Evolutionary conservation across 1,140 invertebrate species (phyloP).

Genomic region (Drusus annulatus): DNA sequence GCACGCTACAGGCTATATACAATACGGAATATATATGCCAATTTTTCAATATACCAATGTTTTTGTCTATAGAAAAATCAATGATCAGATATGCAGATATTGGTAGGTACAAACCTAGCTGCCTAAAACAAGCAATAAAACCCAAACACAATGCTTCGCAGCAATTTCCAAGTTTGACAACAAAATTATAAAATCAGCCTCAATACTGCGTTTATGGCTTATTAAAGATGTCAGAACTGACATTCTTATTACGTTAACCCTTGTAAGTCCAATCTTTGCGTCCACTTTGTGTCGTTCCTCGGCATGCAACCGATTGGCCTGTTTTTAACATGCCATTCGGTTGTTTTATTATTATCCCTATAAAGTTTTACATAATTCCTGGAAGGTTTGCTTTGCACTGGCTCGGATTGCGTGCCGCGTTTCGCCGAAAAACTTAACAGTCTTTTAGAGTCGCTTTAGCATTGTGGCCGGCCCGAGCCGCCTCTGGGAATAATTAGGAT

Average conservation of each 20-base stretch:
- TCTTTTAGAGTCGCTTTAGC: background rate
- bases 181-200: no score
- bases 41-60: no score
- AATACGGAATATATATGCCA: no score
- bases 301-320: background rate
- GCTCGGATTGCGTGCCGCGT: slow-evolving; percentile 38
- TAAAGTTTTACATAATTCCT: slow-evolving; percentile 34
- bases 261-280: slow-evolving; percentile 3
- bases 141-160: no score
- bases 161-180: no score
- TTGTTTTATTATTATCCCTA: slow-evolving; percentile 20
- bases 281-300: background rate
- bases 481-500: background rate
- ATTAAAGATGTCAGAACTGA: background rate
- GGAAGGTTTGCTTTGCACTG: slow-evolving; percentile 31
- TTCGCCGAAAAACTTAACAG: background rate
- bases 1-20: no score
- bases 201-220: no score
- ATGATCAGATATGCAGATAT: no score
- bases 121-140: no score
- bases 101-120: no score
- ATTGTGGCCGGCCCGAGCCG: background rate
- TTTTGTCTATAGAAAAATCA: no score
- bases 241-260: background rate
- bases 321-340: slow-evolving; percentile 5